A percentile compares a stretch with the other conserved stretches of the same genome.
Evolutionary conservation across 1,140 invertebrate genomes (phyloP).

Genomic region (Cecropterus lyciades): DNA sequence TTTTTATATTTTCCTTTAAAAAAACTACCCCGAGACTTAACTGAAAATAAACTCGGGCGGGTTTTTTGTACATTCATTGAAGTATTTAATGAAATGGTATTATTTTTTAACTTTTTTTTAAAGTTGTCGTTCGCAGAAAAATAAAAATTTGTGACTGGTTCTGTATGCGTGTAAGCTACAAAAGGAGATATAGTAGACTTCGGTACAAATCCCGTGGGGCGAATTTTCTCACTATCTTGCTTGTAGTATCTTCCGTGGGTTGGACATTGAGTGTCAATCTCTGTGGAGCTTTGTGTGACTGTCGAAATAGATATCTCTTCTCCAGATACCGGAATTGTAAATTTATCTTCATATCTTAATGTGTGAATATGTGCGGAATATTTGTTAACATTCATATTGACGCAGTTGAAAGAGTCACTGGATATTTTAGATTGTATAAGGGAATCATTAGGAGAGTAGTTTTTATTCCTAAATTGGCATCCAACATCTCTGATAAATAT

Average conservation of each 20-base stretch:
- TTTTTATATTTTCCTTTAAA: conserved; percentile 57
- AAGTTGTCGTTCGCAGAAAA: conserved; percentile 33
- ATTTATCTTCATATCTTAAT: conserved; percentile 64
- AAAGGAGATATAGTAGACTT: conserved; percentile 44
- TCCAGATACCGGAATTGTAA: conserved; percentile 50
- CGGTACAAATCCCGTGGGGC: conserved; percentile 49
- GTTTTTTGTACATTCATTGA: conserved; percentile 28
- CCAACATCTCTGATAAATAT: conserved; percentile 74
- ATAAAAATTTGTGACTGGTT: conserved; percentile 39
- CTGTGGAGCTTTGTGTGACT: conserved; percentile 51
- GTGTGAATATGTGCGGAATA: conserved; percentile 53
- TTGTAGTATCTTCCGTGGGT: conserved; percentile 46
- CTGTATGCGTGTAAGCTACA: conserved; percentile 42
- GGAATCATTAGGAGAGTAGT: conserved; percentile 43
- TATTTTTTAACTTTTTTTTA: conserved; percentile 31
- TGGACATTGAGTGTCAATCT: conserved; percentile 53
- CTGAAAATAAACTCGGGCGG: conserved; percentile 31
- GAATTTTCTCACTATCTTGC: conserved; percentile 13
- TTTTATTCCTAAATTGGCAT: conserved; percentile 68
- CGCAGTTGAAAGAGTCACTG: conserved; percentile 50
- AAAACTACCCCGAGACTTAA: conserved; percentile 33
- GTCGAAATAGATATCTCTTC: conserved; percentile 50
- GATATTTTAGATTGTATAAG: conserved; percentile 49
- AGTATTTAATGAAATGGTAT: conserved; percentile 5
- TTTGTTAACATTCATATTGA: conserved; percentile 46